A percentile compares a stretch with the other conserved stretches of the same genome.
Conservation (phyloP, 2,888 invertebrate species). For the Meganola albula region DNA sequence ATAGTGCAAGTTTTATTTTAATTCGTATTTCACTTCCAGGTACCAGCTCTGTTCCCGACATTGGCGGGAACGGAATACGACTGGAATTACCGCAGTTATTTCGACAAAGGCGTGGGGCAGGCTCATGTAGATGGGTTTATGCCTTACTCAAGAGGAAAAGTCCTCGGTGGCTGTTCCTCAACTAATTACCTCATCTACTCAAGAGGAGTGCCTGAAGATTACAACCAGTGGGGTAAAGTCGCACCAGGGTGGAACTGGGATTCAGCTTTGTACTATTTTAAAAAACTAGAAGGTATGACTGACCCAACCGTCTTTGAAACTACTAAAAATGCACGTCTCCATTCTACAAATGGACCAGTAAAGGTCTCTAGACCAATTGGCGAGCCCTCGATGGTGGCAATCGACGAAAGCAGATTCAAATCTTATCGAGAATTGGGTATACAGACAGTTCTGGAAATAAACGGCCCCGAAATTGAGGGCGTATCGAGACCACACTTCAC, state of each 20-base stretch:
- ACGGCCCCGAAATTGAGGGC: slow-evolving; percentile 38
- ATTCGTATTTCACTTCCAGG: too few species aligned
- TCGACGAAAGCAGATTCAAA: slow-evolving; percentile 37
- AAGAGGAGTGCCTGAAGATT: slow-evolving; percentile 45
- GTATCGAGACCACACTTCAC: slow-evolving; percentile 40
- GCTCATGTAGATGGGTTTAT: slow-evolving; percentile 29
- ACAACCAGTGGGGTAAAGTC: slow-evolving; percentile 37
- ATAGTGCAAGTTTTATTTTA: too few species aligned
- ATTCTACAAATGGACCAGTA: slow-evolving; percentile 45
- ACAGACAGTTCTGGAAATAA: slow-evolving; percentile 37
- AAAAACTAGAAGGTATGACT: slow-evolving; percentile 47
- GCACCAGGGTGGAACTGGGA: slow-evolving; percentile 51
- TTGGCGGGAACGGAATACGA: slow-evolving; percentile 40
- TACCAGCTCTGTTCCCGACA: slow-evolving; percentile 40
- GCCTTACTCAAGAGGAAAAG: slow-evolving; percentile 38
- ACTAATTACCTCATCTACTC: slow-evolving; percentile 43
- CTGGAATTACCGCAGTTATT: slow-evolving; percentile 35
- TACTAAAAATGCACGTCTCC: slow-evolving; percentile 33
- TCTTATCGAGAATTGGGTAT: slow-evolving; percentile 45
- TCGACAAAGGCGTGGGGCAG: slow-evolving; percentile 34
- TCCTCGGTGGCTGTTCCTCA: slow-evolving; percentile 47
- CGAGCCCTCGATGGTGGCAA: slow-evolving; percentile 27
- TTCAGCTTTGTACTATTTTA: slow-evolving; percentile 41
- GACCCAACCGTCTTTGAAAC: slow-evolving; percentile 34
- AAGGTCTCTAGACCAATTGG: slow-evolving; percentile 35